Evolutionary conservation across 2,888 invertebrate species (phyloP), one percentile per base, ranked within the genome.

Genomic region (Calameuta filiformis): DNA sequence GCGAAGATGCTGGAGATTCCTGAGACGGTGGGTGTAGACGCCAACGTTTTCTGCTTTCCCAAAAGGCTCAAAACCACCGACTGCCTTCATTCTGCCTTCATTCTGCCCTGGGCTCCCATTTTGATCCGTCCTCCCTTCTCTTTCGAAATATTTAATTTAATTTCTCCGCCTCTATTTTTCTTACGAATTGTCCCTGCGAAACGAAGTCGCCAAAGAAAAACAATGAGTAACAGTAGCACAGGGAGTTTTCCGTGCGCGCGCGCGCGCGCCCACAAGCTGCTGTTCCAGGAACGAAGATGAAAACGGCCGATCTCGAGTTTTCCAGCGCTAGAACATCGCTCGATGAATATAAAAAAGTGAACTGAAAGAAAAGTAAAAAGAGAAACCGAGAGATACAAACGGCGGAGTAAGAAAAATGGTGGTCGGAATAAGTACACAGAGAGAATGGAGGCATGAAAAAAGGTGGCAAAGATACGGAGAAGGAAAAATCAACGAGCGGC

Each of bases 91-190:
- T 15, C 40, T 31, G 31, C 40, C 15, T 40, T 6, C 40, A 1
- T 9, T 23, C 40, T 33, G 33, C 40, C 15, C 23, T 23, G 6
- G 23, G 40, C 40, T 23, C 40, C 15, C 15, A 6, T 9, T 56
- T 9, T 0, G 15, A 6, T 1, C 40, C 15, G 2, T 6, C 23
- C 15, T 15, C 15, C 40, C 40, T 15, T 40, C 40, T 31, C 34
- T 34, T 4, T 71, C 71, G 71, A 71, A 71, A 71, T 71, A 71
- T 34, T 71, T 71, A 71, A 71, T 71, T 71, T 71, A 71, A 71
- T 71, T 30, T 71, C 15, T 15, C 71, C 31, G 31, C 31, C 31
- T 71, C 15, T 71, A 31, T 71, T 71, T 71, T 71, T 71, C 71
- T 71, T 34, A 33, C 71, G 0, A 15, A 71, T 71, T 71, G 71